phyloP scores from a whole-genome alignment of 2,888 invertebrate species.

The Ferrisia virgata region DNA sequence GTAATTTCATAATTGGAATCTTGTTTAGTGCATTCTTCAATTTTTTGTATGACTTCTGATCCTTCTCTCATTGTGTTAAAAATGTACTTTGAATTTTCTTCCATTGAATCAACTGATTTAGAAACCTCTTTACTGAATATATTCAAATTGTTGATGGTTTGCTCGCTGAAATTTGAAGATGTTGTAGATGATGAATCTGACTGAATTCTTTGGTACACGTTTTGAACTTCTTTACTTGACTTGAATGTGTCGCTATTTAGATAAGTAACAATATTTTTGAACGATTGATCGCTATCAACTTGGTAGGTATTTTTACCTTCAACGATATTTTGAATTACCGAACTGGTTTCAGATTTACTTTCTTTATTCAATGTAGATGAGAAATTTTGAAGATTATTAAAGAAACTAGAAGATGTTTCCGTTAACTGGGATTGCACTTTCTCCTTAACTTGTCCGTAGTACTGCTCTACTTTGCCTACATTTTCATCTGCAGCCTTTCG shows the following conservation, averaged over 20 bases:
- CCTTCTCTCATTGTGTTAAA: neutral
- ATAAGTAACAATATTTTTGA: neutral
- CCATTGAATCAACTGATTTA: neutral
- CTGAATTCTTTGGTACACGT: neutral
- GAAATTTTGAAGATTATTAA: neutral
- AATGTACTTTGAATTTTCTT: neutral
- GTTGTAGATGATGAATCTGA: neutral
- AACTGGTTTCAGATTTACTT: neutral
- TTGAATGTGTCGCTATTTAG: neutral
- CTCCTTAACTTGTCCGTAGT: neutral
- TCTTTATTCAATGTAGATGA: neutral
- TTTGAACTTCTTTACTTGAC: neutral
- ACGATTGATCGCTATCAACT: neutral
- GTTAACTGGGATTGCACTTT: neutral
- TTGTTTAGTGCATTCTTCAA: neutral
- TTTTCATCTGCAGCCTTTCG: neutral
- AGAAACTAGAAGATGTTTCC: neutral
- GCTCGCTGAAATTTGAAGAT: neutral
- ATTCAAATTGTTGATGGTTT: neutral
- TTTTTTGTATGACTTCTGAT: neutral
- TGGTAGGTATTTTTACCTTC: neutral
- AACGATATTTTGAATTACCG: neutral
- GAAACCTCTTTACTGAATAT: neutral
- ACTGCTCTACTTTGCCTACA: neutral
- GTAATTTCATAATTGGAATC: neutral